Percentiles rank a stretch among this genome's conserved stretches.
Conservation (phyloP, 2,888 invertebrate genomes). For the Troglohyphantes excavatus region DNA sequence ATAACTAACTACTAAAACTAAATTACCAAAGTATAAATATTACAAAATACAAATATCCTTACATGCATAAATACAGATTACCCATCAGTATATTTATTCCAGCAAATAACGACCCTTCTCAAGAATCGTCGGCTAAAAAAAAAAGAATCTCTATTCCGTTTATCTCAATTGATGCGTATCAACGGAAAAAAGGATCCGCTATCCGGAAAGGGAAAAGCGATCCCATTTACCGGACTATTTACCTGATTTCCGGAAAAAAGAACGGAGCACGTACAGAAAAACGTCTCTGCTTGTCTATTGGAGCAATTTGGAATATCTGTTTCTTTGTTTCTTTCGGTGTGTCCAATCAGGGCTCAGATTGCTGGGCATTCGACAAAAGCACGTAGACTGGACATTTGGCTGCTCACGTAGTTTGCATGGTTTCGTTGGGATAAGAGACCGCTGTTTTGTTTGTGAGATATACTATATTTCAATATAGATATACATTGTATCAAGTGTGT, state of each 20-base stretch:
- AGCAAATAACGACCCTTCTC: not conserved
- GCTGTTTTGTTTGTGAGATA: too few relatives aligned
- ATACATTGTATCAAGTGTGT: too few relatives aligned
- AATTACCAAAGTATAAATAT: too few relatives aligned
- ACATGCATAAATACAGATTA: too few relatives aligned
- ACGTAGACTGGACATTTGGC: too few relatives aligned
- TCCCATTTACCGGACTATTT: slow-evolving; percentile 60
- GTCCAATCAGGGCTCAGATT: not conserved
- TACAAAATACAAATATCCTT: too few relatives aligned
- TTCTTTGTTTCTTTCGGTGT: not conserved
- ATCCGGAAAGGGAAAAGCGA: not conserved
- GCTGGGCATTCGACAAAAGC: too few relatives aligned
- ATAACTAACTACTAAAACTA: too few relatives aligned
- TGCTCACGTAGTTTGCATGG: too few relatives aligned
- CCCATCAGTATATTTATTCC: too few relatives aligned
- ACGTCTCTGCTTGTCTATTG: not conserved
- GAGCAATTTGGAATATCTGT: not conserved
- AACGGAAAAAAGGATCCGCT: not conserved
- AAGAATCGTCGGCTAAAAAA: not conserved
- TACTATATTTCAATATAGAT: too few relatives aligned
- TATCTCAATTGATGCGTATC: slow-evolving; percentile 30
- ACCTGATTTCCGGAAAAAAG: slow-evolving; percentile 45
- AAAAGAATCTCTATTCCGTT: slow-evolving; percentile 12
- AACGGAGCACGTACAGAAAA: slow-evolving; percentile 24
- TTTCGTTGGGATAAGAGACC: too few relatives aligned